Base-by-base conservation (phyloP, 37 sponge, comb jelly and placozoan genomes). In the Haliclona indistincta region DNA sequence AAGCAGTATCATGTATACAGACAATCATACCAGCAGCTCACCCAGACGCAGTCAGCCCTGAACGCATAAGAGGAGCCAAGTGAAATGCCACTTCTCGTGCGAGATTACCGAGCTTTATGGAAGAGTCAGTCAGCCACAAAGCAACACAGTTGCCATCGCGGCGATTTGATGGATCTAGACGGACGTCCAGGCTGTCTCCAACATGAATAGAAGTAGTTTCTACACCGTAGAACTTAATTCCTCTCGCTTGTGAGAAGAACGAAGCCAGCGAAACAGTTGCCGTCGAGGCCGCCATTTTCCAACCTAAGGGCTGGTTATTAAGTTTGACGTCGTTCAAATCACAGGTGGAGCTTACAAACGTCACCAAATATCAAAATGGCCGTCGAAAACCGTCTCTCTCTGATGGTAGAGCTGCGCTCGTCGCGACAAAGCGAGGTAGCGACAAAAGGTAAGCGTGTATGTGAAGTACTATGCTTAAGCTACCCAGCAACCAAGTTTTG, bases 121-220 rank as follows among this genome's bases (percentile, higher is more conserved):
- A 49, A 19, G 52, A 49, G 52, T 11, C 11, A 11, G 15, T 11
- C 11, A 49, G 52, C 15, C 6, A 60, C 23, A 60, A 23, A 28
- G 62, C 62, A 23, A 60, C 62, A 60, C 62, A 60, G 62, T 60
- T 60, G 62, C 23, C 6, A 29, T 60, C 62, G 25, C 13, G 23
- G 13, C 25, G 7, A 20, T 60, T 60, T 23, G 62, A 28, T 7
- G 15, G 23, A 28, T 49, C 52, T 49, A 49, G 52, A 49, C 17
- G 17, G 13, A 60, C 29, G 29, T 8, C 62, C 25, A 60, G 29
- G 29, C 62, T 60, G 23, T 7, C 23, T n/a, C 13, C 62, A 49
- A 17, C 52, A 49, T 11, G 17, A 19, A 49, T 17, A 49, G 52
- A 11, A n/a, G n/a, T n/a, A n/a, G n/a, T n/a, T n/a, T n/a, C n/a